Evolutionary conservation across 2,797 vertebrate genomes (phyloP).

Genomic region (Pterois miles): DNA sequence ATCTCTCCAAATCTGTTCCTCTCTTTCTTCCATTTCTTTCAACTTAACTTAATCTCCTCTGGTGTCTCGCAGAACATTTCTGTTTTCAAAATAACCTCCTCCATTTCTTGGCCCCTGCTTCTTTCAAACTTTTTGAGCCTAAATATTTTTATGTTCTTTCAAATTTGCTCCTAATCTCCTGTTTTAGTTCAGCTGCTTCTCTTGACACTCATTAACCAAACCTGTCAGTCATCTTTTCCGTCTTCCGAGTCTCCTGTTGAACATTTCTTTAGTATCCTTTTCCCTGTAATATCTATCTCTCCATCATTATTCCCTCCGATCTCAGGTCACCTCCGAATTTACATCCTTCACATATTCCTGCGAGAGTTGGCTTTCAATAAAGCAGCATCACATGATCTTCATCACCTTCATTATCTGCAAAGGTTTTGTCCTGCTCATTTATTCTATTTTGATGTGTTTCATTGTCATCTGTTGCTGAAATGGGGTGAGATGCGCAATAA

Average conservation of each 20-base stretch:
- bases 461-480: conserved; percentile 27
- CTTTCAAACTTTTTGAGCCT: not conserved
- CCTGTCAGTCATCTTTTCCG: conserved; percentile 2
- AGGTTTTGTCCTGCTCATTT: conserved; percentile 28
- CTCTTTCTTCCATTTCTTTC: conserved; percentile 35
- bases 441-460: conserved; percentile 32
- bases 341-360: not conserved
- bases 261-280: not conserved
- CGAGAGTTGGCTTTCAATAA: not conserved
- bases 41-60: conserved; percentile 29
- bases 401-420: conserved; percentile 32
- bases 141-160: conserved; percentile 2
- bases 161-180: not conserved
- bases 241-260: not conserved
- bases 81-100: conserved; percentile 30
- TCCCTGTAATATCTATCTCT: not conserved
- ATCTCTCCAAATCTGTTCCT: conserved; percentile 21
- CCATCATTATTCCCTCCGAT: not conserved
- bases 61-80: conserved; percentile 21
- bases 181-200: not conserved
- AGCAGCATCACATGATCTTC: not conserved
- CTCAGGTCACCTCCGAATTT: not conserved
- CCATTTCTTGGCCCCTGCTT: not conserved
- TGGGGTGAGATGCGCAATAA: not conserved
- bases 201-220: not conserved